Evolutionary conservation across 1,140 invertebrate genomes (phyloP).

Genomic region (Drosophila quadrilineata): DNA sequence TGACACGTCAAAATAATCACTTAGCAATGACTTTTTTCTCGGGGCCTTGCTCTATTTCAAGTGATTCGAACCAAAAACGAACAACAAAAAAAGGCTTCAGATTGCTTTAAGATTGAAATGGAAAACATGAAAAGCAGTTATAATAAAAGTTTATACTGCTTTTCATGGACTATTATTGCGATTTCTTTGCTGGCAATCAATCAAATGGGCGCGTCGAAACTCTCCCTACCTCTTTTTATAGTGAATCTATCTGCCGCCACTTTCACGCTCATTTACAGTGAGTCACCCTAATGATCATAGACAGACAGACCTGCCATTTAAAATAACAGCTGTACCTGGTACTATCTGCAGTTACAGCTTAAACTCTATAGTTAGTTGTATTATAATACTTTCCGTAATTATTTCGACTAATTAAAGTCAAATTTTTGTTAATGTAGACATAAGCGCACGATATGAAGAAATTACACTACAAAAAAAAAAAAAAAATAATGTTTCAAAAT

Average conservation of each 20-base stretch:
- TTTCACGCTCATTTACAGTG: constrained; percentile 44
- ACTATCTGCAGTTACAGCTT: too few relatives aligned
- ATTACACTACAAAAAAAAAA: not conserved
- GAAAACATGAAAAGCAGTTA: too few relatives aligned
- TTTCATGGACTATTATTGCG: not conserved
- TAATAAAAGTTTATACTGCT: not conserved
- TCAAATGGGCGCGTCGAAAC: constrained; percentile 10
- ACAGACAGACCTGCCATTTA: not conserved
- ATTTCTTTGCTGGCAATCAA: constrained; percentile 20
- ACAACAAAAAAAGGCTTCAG: too few relatives aligned
- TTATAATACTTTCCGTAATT: not conserved
- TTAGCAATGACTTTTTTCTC: constrained; percentile 23
- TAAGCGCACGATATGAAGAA: constrained; percentile 10
- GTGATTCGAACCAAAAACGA: constrained; percentile 20
- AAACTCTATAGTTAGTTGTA: not conserved
- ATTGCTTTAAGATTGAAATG: too few relatives aligned
- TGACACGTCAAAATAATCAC: constrained; percentile 33
- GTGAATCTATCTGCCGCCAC: constrained; percentile 3
- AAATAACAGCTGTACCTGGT: not conserved
- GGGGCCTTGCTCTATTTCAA: constrained; percentile 19
- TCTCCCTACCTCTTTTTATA: constrained; percentile 1
- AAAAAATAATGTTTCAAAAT: constrained; percentile 30
- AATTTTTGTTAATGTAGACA: not conserved
- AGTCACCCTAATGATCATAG: constrained; percentile 27
- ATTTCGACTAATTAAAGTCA: constrained; percentile 9